Evolutionary conservation across 2,797 vertebrate species (phyloP), one percentile per base, ranked within the genome.

Genomic region (Gymnoscopelus microlampas): DNA sequence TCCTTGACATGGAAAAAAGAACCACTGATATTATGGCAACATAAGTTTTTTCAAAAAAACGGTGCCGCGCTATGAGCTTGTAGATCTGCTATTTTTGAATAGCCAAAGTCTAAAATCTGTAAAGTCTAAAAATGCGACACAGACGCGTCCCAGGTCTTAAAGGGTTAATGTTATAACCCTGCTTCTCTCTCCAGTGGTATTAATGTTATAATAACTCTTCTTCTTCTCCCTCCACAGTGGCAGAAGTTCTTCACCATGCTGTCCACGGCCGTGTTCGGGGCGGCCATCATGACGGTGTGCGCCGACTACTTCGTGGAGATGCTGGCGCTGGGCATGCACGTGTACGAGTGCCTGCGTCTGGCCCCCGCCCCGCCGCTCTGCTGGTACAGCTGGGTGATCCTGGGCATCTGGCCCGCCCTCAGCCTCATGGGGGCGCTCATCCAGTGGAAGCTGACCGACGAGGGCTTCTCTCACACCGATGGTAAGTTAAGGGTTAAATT

Each of bases 331-430:
- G 93, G 89, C 68, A 83, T 60, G 3, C 87, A 95, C 0, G 75
- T 95, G 5, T 94, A 94, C 1, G 91, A 95, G 47, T 89, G 93
- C 57, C 85, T 97, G 80, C 93, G 94, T 2, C 88, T 96, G 73
- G 82, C 84, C 4, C 80, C 92, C 0, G 87, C 86, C 23, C 87
- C 83, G 23, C 86, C 93, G 3, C 93, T 95, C 68, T 97, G 96
- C 93, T 97, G 96, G 95, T 95, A 94, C 86, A 95, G 95, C 87
- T 97, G 96, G 96, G 95, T 94, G 71, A 93, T 97, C 76, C 88
- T 97, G 86, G 94, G 92, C 1, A 90, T 95, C 78, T 97, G 96
- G 96, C 95, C 95, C 3, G 70, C 85, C 11, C 94, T 97, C 67
- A 94, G 94, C 80, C 50, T 95, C 26, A 85, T 97, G 70, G 95